Base-by-base conservation (phyloP, 2,888 invertebrate species). In the Himalopsyche tibetana region DNA sequence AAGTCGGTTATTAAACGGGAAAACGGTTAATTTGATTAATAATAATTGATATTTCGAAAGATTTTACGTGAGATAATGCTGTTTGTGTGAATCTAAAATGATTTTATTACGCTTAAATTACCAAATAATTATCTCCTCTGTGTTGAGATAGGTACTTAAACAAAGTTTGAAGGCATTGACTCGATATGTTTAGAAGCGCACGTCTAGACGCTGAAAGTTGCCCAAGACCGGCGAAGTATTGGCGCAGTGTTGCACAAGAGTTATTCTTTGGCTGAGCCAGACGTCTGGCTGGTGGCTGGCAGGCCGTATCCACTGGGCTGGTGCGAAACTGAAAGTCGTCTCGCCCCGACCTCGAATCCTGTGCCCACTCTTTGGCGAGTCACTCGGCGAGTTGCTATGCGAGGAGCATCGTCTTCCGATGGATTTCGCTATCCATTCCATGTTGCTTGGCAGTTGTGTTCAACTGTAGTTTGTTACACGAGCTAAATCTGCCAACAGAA, bases 281-380 rank as follows among this genome's bases (percentile, higher is more conserved):
- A 74, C 74, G 74, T 74, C 74, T 74, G 74, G 74, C 74, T 74
- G 74, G 74, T 74, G 74, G 74, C 74, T 74, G 74, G 36, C 28
- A 28, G 15, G 74, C 74, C 28, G 74, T 51, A 51, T 51, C 51
- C 74, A 36, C 28, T 74, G 74, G 74, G 28, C 38, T 74, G 36
- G 74, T 74, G 74, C 19, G 74, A 74, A 74, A 74, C 74, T 36
- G 74, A 74, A 74, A 74, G 74, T 74, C 28, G 74, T 74, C 74
- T 74, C 19, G 74, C 74, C 51, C 74, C 74, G 74, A 74, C 74
- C 74, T 74, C 74, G 74, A 74, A 28, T 74, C 74, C 74, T 74
- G 74, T 12, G 74, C 74, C 74, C 74, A 74, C 74, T 74, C 74
- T 74, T 74, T 15, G 74, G 15, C 74, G 74, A 74, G 74, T 36